Evolutionary conservation across 2,113 vertebrate genomes (phyloP).

Genomic region (Dromas ardeola): DNA sequence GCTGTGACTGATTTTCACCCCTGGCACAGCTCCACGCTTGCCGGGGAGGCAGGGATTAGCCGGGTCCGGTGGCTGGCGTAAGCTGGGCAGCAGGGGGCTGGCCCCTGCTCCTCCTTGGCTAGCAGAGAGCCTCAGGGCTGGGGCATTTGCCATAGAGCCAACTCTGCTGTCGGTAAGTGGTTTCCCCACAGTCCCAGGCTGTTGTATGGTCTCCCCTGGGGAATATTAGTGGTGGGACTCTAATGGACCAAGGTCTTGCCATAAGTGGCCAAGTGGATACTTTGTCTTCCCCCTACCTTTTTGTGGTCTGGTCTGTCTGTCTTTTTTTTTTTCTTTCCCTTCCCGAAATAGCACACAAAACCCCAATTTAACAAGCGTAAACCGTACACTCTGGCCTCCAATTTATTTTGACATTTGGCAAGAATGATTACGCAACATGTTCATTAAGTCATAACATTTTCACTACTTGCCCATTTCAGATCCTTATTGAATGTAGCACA

Average conservation of each 20-base stretch:
- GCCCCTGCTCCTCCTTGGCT: background rate
- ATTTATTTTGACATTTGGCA: slow-evolving; percentile 66
- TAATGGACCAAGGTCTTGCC: background rate
- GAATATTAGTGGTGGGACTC: background rate
- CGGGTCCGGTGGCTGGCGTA: fast-evolving
- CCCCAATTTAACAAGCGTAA: slow-evolving; percentile 53
- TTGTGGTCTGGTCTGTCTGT: background rate
- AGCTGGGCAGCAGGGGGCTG: background rate
- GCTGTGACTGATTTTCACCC: background rate
- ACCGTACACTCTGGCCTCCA: slow-evolving; percentile 24
- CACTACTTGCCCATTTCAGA: slow-evolving; percentile 10
- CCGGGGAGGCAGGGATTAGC: background rate
- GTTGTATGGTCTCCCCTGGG: background rate
- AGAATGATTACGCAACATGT: slow-evolving; percentile 52
- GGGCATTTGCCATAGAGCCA: background rate
- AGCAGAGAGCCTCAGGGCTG: background rate
- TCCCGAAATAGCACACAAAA: slow-evolving; percentile 34
- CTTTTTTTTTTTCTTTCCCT: background rate
- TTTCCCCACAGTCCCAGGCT: background rate
- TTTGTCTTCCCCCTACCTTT: background rate
- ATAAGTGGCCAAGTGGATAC: background rate
- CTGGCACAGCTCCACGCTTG: background rate
- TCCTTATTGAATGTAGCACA: slow-evolving; percentile 47
- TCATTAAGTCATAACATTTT: slow-evolving; percentile 58
- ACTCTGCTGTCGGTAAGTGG: background rate